Evolutionary conservation across 2,797 vertebrate species (phyloP), one percentile per base, ranked within the genome.

Genomic region (Gymnocypris eckloni): DNA sequence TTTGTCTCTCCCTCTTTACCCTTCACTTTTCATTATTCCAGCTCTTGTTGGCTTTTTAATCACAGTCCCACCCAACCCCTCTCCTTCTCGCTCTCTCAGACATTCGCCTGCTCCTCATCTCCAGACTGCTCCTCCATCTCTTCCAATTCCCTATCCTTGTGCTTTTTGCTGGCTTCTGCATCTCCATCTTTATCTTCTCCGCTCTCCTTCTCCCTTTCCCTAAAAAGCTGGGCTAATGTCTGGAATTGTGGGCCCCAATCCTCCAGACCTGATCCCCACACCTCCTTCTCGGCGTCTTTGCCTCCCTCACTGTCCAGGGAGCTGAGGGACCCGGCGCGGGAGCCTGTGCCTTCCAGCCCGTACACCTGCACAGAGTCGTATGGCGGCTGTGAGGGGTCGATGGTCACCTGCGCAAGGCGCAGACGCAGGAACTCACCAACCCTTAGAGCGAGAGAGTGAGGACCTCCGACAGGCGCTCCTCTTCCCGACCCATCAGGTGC

Each of bases 351-450:
- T 90, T 98, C 97, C 73, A 97, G 95, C 87, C 97, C 97, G 3
- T 97, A 98, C 88, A 98, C 96, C 92, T 98, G 97, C 92, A 98
- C 96, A 0, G 97, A 98, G 91, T 98, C 97, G 54, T 97, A 98
- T 0, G 97, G 97, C 0, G 97, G 97, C 90, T 97, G 96, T 0
- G 96, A 92, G 12, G 97, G 97, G 92, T 98, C 97, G 61, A 96
- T 95, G 1, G 97, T 97, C 59, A 97, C 97, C 93, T 97, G 97
- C 18, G 95, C 95, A 33, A 98, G 94, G 28, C 97, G 96, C 71
- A 97, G 92, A 0, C 95, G 95, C 66, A 98, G 90, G 83, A 97
- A 96, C 92, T 96, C 96, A 0, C 96, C 96, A 78, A 97, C 96
- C 25, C 96, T 95, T 10, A 96, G 90, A 0, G 97, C 96, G 87